Base-by-base conservation (phyloP, 1,140 invertebrate species). In the Melanaphis sacchari region DNA sequence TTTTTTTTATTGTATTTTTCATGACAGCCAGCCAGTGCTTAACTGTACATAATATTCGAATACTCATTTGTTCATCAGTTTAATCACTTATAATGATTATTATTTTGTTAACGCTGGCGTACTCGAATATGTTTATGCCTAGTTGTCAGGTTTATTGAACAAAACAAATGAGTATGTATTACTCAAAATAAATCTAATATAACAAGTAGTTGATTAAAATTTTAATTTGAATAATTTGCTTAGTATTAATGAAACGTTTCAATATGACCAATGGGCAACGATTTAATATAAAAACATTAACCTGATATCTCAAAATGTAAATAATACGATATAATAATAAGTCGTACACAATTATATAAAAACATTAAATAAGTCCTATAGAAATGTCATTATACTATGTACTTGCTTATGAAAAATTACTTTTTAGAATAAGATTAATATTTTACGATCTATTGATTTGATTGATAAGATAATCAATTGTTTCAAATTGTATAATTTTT, bases 161-260 rank as follows among this genome's bases (percentile, higher is more conserved):
- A n/a, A 46, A 87, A 88, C n/a, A 46, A 46, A 88, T 46, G 43
- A 49, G 85, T 36, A 88, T 40, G 6, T 49, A 88, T 89, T 89
- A 52, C 46, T 89, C 87, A 89, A 89, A 52, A 52, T 89, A 49
- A 38, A 49, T 87, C n/a, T 89, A 88, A 49, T 88, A 52, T 22
- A 89, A 52, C 31, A 11, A 9, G 8, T 52, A 11, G 21, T 52
- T 36, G 18, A 38, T 24, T n/a, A 52, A 1, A 21, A 49, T 89
- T 26, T 43, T 38, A 38, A 52, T 89, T 89, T 38, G 18, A 89
- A 89, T 52, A 52, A 89, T 52, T 36, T 52, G 36, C n/a, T 36
- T 89, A 36, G 24, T 31, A 38, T 38, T 89, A 36, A 38, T 38
- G 1, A 4, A 9, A 52, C 26, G 43, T 52, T 52, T 52, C 31